Evolutionary conservation across 2,888 invertebrate species (phyloP).

Genomic region (Emesis castigata): DNA sequence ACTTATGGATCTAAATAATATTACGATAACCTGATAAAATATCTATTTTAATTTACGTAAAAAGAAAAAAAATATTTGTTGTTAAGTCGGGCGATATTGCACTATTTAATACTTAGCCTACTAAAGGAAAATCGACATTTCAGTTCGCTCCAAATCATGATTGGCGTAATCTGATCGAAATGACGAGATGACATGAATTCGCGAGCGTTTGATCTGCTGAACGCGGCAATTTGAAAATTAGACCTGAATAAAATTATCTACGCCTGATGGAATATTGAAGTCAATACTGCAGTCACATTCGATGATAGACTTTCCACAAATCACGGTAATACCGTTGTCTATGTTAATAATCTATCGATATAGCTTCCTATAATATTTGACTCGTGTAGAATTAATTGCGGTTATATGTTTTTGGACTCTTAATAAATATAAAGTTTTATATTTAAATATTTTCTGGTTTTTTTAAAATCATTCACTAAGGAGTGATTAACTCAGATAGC

Average conservation of each 20-base stretch:
- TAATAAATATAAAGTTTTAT: no score
- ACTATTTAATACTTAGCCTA: background rate
- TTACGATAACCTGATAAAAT: no score
- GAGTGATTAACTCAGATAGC: no score
- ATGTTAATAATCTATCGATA: no score
- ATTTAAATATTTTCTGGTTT: no score
- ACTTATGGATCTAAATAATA: no score
- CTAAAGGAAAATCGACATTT: background rate
- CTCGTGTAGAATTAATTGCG: no score
- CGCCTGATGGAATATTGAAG: background rate
- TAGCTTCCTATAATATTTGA: no score
- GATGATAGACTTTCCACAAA: background rate
- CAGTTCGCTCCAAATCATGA: background rate
- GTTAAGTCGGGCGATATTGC: background rate
- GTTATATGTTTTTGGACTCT: no score
- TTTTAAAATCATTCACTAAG: no score
- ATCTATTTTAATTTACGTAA: no score
- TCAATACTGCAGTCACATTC: background rate
- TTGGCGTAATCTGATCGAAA: background rate
- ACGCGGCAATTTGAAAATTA: background rate
- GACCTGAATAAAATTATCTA: background rate
- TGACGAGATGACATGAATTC: background rate
- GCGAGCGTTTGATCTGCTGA: slow-evolving; percentile 4
- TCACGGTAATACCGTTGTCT: background rate
- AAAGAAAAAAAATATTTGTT: no score